Evolutionary conservation across 2,113 vertebrate species (phyloP).

Genomic region (Grus americana): DNA sequence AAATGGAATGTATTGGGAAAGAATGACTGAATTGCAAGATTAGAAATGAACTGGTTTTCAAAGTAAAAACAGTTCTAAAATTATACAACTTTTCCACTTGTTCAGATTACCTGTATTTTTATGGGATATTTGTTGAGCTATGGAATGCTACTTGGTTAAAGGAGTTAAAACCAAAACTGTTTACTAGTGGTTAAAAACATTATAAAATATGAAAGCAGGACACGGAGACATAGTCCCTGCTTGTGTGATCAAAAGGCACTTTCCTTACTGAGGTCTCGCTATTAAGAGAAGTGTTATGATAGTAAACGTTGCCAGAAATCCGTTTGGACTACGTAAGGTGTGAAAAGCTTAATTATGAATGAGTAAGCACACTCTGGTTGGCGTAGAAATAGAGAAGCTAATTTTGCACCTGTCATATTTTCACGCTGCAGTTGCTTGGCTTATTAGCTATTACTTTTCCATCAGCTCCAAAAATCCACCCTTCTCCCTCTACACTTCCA

Average conservation of each 20-base stretch:
- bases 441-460: constrained; percentile 37
- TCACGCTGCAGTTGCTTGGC: background rate
- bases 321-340: background rate
- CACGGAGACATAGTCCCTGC: background rate
- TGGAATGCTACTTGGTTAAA: background rate
- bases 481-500: background rate
- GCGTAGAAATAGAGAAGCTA: constrained; percentile 20
- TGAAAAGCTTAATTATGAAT: constrained; percentile 48
- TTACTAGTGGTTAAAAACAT: background rate
- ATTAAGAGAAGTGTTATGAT: background rate
- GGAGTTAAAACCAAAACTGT: background rate
- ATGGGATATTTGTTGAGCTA: background rate
- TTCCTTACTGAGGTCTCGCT: background rate
- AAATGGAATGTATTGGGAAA: background rate
- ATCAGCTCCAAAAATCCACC: background rate
- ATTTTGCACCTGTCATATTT: constrained; percentile 46
- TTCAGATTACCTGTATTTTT: background rate
- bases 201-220: background rate
- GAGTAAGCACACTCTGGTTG: background rate
- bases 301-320: background rate
- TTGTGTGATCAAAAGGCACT: background rate
- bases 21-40: background rate
- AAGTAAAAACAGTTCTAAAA: background rate
- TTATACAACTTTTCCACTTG: background rate
- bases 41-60: background rate